A percentile compares a stretch with the other conserved stretches of the same genome.
These are phyloP conservation scores for Mustelus asterias DNA, from an alignment of 2,113 vertebrate genomes.

Conservation along the genomic window DNA sequence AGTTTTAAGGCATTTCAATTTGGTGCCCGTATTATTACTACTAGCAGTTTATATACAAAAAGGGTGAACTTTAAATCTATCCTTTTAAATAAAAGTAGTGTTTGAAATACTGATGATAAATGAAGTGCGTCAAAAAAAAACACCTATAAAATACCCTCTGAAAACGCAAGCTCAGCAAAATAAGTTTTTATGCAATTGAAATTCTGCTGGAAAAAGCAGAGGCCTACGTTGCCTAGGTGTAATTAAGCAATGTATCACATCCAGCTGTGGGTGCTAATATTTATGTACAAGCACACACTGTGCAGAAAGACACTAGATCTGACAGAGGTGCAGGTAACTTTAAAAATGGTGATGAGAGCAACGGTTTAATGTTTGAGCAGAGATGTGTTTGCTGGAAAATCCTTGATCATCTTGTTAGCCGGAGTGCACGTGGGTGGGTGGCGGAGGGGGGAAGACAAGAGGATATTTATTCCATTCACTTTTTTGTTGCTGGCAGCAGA, in stretches of 20 bases:
- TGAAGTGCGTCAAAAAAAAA: neutral
- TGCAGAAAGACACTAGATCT: neutral
- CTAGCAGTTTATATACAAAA: neutral
- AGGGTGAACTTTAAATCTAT: neutral
- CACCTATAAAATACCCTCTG: neutral
- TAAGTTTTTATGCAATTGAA: neutral
- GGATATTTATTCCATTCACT: neutral
- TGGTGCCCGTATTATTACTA: neutral
- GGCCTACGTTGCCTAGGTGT: neutral
- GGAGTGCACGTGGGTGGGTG: neutral
- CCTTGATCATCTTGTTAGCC: neutral
- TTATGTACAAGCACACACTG: neutral
- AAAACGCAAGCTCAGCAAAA: constrained; percentile 1
- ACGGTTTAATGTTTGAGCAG: neutral
- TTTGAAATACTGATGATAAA: neutral
- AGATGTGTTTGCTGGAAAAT: neutral
- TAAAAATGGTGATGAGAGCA: neutral
- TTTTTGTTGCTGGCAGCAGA: neutral
- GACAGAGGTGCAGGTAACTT: neutral
- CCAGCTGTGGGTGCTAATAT: neutral
- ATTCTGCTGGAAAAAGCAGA: neutral
- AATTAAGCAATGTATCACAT: constrained; percentile 29
- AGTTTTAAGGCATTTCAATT: neutral
- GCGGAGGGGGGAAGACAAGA: neutral
- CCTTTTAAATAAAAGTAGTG: neutral